Evolutionary conservation across 2,113 vertebrate species (phyloP).

Genomic region (Caracal caracal): DNA sequence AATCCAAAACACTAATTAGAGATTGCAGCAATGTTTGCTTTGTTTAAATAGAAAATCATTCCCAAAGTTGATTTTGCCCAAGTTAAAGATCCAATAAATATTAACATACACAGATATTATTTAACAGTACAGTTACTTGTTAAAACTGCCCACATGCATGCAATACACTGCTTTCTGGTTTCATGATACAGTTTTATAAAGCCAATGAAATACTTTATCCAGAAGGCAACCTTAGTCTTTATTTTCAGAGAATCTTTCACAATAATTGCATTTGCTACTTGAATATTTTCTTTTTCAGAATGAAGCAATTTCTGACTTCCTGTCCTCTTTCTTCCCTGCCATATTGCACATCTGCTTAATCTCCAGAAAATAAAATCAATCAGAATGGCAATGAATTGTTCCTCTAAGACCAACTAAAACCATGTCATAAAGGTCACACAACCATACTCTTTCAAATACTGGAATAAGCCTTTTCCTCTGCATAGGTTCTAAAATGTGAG

Average conservation of each 20-base stretch:
- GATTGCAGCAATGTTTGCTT: constrained; percentile 62
- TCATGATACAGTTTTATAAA: constrained; percentile 34
- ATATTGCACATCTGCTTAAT: constrained; percentile 58
- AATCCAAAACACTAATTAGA: constrained; percentile 79
- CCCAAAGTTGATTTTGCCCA: constrained; percentile 44
- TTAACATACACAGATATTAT: constrained; percentile 55
- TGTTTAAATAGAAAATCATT: constrained; percentile 77
- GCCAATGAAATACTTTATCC: constrained; percentile 35
- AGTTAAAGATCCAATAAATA: constrained; percentile 59
- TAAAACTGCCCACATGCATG: constrained; percentile 18
- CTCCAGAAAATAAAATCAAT: constrained; percentile 48
- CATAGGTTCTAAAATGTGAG: constrained; percentile 27
- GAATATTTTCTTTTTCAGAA: not conserved
- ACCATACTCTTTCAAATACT: not conserved
- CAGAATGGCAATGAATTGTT: constrained; percentile 14
- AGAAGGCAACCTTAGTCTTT: constrained; percentile 43
- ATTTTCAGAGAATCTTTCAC: constrained; percentile 56
- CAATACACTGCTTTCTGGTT: constrained; percentile 21
- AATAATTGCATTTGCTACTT: constrained; percentile 34
- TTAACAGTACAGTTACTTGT: not conserved
- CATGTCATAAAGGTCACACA: not conserved
- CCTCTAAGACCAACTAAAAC: constrained; percentile 36
- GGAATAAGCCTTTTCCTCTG: not conserved
- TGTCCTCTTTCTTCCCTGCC: constrained; percentile 10
- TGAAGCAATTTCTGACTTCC: constrained; percentile 53